Conservation (phyloP, 53 echinoderm and acorn worm genomes). For the Echinarachnius parma region DNA sequence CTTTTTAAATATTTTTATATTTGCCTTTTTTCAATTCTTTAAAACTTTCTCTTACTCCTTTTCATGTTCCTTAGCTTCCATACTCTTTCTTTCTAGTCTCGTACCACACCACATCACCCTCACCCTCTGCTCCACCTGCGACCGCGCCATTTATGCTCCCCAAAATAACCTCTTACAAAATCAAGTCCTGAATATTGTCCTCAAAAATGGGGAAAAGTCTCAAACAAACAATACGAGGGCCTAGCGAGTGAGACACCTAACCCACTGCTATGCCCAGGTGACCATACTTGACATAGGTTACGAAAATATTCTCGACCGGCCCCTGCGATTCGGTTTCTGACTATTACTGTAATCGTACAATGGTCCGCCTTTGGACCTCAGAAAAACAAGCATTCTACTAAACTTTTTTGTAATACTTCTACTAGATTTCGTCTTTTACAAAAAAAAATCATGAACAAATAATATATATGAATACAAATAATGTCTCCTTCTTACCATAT, state of each 20-base stretch:
- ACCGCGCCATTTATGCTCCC: not conserved
- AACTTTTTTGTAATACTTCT: too few species aligned
- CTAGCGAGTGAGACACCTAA: conserved; percentile 24
- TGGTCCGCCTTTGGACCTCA: too few species aligned
- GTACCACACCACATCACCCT: not conserved
- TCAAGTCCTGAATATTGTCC: not conserved
- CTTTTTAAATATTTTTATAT: not conserved
- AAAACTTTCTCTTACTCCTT: not conserved
- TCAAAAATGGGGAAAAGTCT: not conserved
- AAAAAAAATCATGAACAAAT: too few species aligned
- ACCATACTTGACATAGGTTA: conserved; percentile 24
- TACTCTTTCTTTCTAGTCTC: not conserved
- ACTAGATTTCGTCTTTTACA: too few species aligned
- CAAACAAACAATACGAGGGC: not conserved
- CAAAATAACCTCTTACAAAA: not conserved
- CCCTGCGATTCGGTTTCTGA: conserved; percentile 21
- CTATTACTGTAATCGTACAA: too few species aligned
- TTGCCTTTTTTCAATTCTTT: not conserved
- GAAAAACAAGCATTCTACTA: too few species aligned
- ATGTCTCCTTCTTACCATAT: too few species aligned
- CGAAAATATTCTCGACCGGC: conserved; percentile 23
- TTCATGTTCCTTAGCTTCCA: not conserved
- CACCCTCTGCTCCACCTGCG: not conserved
- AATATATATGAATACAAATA: too few species aligned
- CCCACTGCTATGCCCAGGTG: conserved; percentile 6